Conservation (phyloP, 2,888 invertebrate genomes). For the Dicyrtomina minuta region DNA sequence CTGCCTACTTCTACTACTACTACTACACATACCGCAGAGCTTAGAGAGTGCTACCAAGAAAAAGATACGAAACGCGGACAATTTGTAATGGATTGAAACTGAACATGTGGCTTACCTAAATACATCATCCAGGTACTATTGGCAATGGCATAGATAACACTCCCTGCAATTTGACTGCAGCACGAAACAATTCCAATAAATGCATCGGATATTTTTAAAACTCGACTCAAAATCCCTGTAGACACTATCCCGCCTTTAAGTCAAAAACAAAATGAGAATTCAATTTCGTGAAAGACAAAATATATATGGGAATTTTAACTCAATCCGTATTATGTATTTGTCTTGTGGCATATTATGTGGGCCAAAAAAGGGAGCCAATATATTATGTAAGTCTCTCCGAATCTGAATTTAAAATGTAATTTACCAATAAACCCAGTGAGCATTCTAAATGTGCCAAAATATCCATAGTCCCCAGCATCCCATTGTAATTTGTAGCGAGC, state of each 20-base stretch:
- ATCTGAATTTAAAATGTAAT: neutral
- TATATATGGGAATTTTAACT: neutral
- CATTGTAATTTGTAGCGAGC: conserved; percentile 44
- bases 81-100: neutral
- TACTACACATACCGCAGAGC: no score
- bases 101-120: conserved; percentile 62
- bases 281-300: neutral
- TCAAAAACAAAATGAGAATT: neutral
- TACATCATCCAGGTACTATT: conserved; percentile 77
- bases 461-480: conserved; percentile 45
- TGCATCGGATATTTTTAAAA: conserved; percentile 78
- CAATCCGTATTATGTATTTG: neutral
- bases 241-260: conserved; percentile 58
- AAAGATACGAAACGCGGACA: no score
- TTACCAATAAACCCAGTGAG: conserved; percentile 36
- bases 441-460: conserved; percentile 45
- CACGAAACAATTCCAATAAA: conserved; percentile 81
- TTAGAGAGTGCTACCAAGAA: no score
- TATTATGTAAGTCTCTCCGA: neutral
- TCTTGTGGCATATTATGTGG: neutral
- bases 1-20: no score
- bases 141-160: conserved; percentile 82
- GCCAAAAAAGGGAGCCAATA: neutral
- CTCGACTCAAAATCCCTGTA: conserved; percentile 78
- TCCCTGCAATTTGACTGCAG: conserved; percentile 79